Base-by-base conservation (phyloP, 2,797 vertebrate species). In the Pristis pectinata region DNA sequence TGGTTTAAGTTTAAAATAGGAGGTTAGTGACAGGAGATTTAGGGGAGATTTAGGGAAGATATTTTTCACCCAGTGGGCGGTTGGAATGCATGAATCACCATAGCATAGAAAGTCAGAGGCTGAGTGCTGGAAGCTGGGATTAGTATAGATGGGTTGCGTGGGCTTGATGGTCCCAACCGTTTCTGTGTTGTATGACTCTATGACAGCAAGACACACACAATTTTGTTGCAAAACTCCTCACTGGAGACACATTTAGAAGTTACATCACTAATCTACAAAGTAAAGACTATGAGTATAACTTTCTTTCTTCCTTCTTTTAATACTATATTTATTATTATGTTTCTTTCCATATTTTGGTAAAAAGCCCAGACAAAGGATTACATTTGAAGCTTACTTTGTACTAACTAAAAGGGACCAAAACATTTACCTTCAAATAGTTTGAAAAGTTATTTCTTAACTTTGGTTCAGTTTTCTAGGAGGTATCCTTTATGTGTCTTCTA, bases 301-400 rank as follows among this genome's bases (percentile, higher is more conserved):
- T 34, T n/a, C 30, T n/a, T 37, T 64, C 59, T 37, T 91, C 61
- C 6, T 91, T 91, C 59, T 64, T 64, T 61, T 13, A 5, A 59
- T 37, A n/a, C 34, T 37, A 19, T 56, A 67, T 34, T 89, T 89
- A 91, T 91, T 91, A n/a, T 59, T 17, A 37, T 64, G 82, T n/a
- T 64, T 34, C 37, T 89, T 61, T 61, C 56, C 56, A n/a, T 89
- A 30, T n/a, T n/a, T 89, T 61, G 53, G 13, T n/a, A 64, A 64
- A 59, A 61, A 15, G 19, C n/a, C 61, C 53, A n/a, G 37, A 64
- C 91, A 91, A 91, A 64, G 59, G 13, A 37, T 91, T 37, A 61
- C 59, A 53, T 59, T 89, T 89, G 34, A 91, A 91, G n/a, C 59
- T 64, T 91, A 37, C 59, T 91, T 91, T 91, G n/a, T 91, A 37